These are phyloP conservation scores for Sebastes itinus DNA, from an alignment of 2,797 vertebrate species.

Conservation along the genomic window DNA sequence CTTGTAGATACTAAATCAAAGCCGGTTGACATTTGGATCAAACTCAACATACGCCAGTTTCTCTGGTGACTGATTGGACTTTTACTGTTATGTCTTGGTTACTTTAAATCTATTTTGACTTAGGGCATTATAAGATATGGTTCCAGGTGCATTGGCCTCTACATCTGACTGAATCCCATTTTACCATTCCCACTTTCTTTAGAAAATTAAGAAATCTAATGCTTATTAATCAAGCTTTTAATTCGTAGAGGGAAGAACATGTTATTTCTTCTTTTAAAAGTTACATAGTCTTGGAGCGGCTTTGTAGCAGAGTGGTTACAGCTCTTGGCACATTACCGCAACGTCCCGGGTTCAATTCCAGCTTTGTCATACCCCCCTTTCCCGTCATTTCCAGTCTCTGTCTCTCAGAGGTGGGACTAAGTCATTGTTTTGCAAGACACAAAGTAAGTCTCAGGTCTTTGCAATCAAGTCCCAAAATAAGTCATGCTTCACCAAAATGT, in stretches of 20 bases:
- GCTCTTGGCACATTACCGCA: not conserved
- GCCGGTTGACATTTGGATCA: constrained; percentile 9
- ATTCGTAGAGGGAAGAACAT: not conserved
- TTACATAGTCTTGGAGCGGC: not conserved
- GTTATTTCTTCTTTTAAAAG: not conserved
- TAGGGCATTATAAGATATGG: too few relatives aligned
- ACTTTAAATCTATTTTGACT: not conserved
- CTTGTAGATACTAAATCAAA: constrained; percentile 13
- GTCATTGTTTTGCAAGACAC: not conserved
- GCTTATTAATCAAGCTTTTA: not conserved
- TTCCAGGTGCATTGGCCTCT: not conserved
- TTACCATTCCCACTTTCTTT: not conserved
- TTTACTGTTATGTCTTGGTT: not conserved
- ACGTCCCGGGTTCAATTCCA: not conserved
- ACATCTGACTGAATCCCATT: not conserved
- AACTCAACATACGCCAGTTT: constrained; percentile 9
- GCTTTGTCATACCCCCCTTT: not conserved
- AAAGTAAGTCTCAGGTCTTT: too few relatives aligned
- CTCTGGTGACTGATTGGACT: not conserved
- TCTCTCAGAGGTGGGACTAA: too few relatives aligned
- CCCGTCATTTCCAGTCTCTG: not conserved
- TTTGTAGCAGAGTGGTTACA: not conserved
- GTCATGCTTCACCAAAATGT: too few relatives aligned
- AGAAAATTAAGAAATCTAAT: not conserved
- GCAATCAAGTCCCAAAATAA: too few relatives aligned